Evolutionary conservation across 2,888 invertebrate genomes (phyloP).

Genomic region (Clistopyga incitator): DNA sequence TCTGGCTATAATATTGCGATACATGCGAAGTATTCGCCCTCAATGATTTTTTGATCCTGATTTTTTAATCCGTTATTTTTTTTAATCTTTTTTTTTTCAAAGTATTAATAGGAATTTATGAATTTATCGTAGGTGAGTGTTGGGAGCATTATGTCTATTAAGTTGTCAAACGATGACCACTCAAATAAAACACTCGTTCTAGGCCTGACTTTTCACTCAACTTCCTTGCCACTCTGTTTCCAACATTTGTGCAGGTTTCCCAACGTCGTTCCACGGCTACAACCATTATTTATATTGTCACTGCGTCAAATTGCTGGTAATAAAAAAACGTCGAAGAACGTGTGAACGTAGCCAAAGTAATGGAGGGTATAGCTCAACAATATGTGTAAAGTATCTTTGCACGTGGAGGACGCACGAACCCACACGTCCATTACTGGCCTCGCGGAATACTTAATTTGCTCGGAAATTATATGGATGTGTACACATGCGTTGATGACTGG

Average conservation of each 20-base stretch:
- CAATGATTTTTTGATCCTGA: too few relatives aligned
- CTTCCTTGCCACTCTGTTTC: not conserved
- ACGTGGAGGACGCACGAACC: conserved; percentile 23
- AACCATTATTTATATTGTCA: conserved; percentile 1
- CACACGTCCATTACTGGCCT: conserved; percentile 39
- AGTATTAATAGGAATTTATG: too few relatives aligned
- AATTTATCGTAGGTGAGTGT: too few relatives aligned
- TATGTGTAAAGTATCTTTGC: conserved; percentile 17
- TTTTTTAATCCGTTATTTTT: too few relatives aligned
- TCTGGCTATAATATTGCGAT: too few relatives aligned
- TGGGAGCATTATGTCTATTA: not conserved
- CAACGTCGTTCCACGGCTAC: not conserved
- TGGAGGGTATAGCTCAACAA: not conserved
- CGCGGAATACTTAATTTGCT: conserved; percentile 18
- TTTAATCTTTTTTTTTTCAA: too few relatives aligned
- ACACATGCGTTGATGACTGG: not conserved
- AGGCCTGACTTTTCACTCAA: not conserved
- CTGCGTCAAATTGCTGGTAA: not conserved
- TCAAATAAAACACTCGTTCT: not conserved
- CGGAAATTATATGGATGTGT: conserved; percentile 41
- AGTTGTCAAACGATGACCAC: not conserved
- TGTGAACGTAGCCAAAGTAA: conserved; percentile 28
- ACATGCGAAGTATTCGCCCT: too few relatives aligned
- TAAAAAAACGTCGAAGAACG: conserved; percentile 15
- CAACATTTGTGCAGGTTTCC: not conserved